Evolutionary conservation across 2,888 invertebrate genomes (phyloP).

Genomic region (Endotricha flammealis): DNA sequence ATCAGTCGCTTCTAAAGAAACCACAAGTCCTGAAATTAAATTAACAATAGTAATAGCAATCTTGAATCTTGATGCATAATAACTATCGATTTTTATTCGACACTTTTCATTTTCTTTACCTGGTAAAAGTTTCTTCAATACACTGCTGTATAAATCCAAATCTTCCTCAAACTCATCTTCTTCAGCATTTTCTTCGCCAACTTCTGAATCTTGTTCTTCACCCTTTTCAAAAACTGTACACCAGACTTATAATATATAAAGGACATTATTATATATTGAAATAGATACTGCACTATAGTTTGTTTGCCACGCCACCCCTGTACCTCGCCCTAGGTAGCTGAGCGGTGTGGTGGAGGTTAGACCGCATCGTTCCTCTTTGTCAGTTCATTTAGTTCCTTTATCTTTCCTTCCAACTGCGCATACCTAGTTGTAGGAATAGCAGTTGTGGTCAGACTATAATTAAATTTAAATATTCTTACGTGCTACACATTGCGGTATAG

Average conservation of each 20-base stretch:
- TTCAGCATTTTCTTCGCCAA: constrained; percentile 46
- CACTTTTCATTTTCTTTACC: too few relatives aligned
- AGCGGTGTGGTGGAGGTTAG: too few relatives aligned
- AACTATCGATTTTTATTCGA: too few relatives aligned
- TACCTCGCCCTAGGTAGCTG: too few relatives aligned
- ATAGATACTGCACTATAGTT: too few relatives aligned
- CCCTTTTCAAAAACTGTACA: constrained; percentile 70
- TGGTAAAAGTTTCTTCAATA: constrained; percentile 66
- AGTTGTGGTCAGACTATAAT: too few relatives aligned
- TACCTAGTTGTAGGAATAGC: too few relatives aligned
- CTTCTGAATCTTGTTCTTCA: constrained; percentile 62
- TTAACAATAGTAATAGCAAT: not conserved
- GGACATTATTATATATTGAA: too few relatives aligned
- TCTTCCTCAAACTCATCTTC: constrained; percentile 63
- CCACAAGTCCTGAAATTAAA: constrained; percentile 58
- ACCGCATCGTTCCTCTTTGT: too few relatives aligned
- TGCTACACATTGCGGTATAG: constrained; percentile 70
- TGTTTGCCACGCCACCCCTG: too few relatives aligned
- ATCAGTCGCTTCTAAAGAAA: constrained; percentile 78
- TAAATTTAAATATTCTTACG: constrained; percentile 37
- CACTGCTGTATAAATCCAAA: constrained; percentile 52
- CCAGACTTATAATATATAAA: not conserved
- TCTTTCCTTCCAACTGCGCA: too few relatives aligned
- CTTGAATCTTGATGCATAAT: not conserved
- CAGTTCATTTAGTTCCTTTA: too few relatives aligned